Evolutionary conservation across 2,113 vertebrate species (phyloP).

Genomic region (Neodon shergylaensis): DNA sequence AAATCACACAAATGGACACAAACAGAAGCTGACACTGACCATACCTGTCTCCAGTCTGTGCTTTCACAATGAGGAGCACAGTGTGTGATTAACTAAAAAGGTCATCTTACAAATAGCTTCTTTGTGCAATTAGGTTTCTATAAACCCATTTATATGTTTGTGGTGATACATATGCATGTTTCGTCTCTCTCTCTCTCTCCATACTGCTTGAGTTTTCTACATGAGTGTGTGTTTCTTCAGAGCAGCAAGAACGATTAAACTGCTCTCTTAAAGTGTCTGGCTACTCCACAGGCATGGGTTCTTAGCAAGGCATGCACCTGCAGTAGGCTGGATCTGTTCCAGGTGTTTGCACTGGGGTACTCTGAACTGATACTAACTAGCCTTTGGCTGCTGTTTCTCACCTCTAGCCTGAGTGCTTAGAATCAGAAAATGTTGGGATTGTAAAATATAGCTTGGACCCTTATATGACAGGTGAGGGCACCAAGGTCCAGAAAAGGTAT

Average conservation of each 20-base stretch:
- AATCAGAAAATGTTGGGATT: neutral
- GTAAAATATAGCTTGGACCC: neutral
- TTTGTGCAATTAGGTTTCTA: neutral
- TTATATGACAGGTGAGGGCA: neutral
- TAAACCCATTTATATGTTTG: neutral
- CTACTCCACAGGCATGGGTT: neutral
- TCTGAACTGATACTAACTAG: neutral
- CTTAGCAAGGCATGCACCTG: neutral
- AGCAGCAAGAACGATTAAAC: neutral
- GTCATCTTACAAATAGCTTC: neutral
- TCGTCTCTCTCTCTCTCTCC: neutral
- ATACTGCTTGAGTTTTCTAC: neutral
- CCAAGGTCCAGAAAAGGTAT: neutral
- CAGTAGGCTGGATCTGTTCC: neutral
- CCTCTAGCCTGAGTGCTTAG: neutral
- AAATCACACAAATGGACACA: neutral
- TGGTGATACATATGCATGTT: neutral
- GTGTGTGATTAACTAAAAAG: neutral
- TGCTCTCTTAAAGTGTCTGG: constrained; percentile 32
- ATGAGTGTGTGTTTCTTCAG: neutral
- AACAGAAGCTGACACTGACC: neutral
- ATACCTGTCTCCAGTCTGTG: neutral
- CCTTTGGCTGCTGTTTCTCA: neutral
- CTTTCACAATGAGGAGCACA: neutral
- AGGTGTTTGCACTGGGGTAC: neutral